Base-by-base conservation (phyloP, 64 coral and sea anemone genomes). In the Hydrozoanthus tunicans region DNA sequence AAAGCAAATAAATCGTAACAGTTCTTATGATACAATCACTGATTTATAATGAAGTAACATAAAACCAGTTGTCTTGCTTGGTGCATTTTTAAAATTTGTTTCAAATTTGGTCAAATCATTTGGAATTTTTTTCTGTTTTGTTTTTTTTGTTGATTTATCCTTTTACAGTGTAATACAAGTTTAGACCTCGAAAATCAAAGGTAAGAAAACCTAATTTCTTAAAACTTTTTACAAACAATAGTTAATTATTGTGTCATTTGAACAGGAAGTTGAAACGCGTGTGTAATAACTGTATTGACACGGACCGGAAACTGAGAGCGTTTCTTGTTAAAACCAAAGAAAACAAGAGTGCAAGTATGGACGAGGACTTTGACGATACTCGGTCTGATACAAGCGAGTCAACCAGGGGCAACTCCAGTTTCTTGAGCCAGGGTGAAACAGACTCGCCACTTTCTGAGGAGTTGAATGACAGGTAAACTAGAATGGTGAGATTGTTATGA, bases 331-430 rank as follows among this genome's bases (percentile, higher is more conserved):
- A 75, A 26, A 88, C 84, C 7, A 88, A 88, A 71, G 84, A 13
- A 59, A 1, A 17, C 10, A 88, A 88, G 56, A 61, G 68, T 73
- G 57, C 3, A 10, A 88, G 68, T 9, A 2, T 88, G 23, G 69
- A 88, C 10, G 84, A 88, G 66, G 84, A 88, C 58, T 88, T 88
- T 27, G 84, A 88, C 59, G 84, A 88, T 12, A 88, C 84, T 57
- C 68, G 10, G 0, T 88, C 84, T 43, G 84, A 88, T n/a, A 88
- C 84, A 27, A 88, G 84, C n/a, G 84, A 88, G 56, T 61, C 84
- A 15, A 75, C 56, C 25, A 70, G 84, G 10, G 84, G 84, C 6
- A 88, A 51, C 56, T 72, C 56, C 17, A 88, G 84, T 11, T 74
- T 74, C 59, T 23, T 75, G 24, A 88, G 69, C 68, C 84, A 59